Conservation (phyloP, 2,113 vertebrate genomes). For the Trogon surrucura region DNA sequence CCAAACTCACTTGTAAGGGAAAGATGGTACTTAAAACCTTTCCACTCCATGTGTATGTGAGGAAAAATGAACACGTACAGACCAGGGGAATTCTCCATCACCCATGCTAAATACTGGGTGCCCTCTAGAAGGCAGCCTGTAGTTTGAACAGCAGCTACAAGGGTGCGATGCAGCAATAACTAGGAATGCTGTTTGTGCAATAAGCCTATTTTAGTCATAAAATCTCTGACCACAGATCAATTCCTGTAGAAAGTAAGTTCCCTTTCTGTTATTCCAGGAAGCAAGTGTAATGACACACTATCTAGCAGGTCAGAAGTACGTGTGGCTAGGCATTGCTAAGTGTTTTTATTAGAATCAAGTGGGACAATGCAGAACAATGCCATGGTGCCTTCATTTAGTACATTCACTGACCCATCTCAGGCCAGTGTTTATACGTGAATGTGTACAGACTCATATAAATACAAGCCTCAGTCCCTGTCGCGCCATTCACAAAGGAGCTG, state of each 20-base stretch:
- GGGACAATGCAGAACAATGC: slow-evolving; percentile 41
- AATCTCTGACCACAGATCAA: background rate
- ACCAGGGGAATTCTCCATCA: background rate
- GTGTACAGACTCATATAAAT: slow-evolving; percentile 15
- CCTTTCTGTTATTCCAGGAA: slow-evolving; percentile 14
- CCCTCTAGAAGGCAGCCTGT: slow-evolving; percentile 4
- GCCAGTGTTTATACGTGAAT: slow-evolving; percentile 23
- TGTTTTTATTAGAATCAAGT: slow-evolving; percentile 48
- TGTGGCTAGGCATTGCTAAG: slow-evolving; percentile 1
- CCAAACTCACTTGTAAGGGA: background rate
- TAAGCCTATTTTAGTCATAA: background rate
- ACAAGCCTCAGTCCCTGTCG: slow-evolving; percentile 54
- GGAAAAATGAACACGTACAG: background rate
- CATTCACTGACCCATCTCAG: slow-evolving; percentile 52
- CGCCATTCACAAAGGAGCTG: slow-evolving; percentile 57
- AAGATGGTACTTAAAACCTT: background rate
- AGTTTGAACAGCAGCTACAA: background rate
- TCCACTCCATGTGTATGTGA: background rate
- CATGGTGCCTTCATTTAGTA: slow-evolving; percentile 25
- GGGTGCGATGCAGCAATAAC: rapidly evolving
- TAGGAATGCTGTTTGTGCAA: background rate
- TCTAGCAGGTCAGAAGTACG: slow-evolving; percentile 30
- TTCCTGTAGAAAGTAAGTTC: background rate
- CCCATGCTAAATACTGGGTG: background rate
- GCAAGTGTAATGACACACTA: background rate